Conservation (phyloP, 2,888 invertebrate genomes). For the Pyrrhosoma nymphula region DNA sequence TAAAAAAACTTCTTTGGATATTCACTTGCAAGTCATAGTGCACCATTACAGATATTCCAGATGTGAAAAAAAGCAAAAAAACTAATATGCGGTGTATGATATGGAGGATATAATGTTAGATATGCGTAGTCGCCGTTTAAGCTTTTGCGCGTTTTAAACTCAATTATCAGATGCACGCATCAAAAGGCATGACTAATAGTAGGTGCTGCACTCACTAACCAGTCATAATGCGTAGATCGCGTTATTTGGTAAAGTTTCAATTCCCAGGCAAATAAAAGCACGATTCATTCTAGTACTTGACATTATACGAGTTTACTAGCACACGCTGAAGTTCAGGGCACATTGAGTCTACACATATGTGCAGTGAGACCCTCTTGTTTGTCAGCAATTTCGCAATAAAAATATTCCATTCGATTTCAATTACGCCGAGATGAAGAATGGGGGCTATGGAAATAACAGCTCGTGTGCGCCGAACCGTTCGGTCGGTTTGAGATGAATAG, state of each 20-base stretch:
- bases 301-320: background rate
- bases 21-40: no score
- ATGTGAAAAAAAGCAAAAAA: no score
- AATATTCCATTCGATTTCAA: constrained; percentile 36
- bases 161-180: background rate
- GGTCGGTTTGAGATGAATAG: background rate
- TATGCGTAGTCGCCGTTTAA: no score
- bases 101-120: no score
- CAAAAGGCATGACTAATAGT: background rate
- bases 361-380: background rate
- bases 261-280: background rate
- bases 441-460: background rate
- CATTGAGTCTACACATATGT: background rate
- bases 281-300: background rate
- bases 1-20: no score
- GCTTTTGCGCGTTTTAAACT: background rate
- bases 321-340: background rate
- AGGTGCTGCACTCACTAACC: background rate
- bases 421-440: constrained; percentile 43
- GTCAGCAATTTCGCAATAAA: constrained; percentile 17
- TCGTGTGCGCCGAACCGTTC: background rate
- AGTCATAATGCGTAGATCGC: background rate
- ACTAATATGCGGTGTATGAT: no score
- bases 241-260: background rate
- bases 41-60: no score